A percentile compares a stretch with the other conserved stretches of the same genome.
phyloP scores from a whole-genome alignment of 2,888 invertebrate species.

The Pachydiplax longipennis region DNA sequence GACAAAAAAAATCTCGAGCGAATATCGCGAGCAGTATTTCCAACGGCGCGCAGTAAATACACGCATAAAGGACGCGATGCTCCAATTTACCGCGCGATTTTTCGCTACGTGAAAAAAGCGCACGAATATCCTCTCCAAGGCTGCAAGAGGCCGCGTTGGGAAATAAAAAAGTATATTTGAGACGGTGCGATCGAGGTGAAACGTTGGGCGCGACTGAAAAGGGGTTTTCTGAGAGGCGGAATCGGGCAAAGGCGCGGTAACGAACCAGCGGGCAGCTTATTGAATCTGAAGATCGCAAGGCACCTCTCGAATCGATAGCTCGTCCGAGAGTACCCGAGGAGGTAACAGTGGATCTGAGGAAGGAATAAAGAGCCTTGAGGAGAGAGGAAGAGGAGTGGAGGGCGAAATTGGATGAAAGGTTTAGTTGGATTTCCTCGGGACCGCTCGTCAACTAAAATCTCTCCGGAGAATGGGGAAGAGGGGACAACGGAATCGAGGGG shows the following conservation, averaged over 20 bases:
- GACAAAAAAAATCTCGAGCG: too few species aligned
- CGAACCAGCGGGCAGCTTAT: not conserved
- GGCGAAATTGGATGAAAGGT: too few species aligned
- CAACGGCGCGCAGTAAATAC: too few species aligned
- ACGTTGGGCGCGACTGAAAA: too few species aligned
- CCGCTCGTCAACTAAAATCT: not conserved
- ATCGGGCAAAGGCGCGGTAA: not conserved
- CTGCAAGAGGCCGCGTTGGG: not conserved
- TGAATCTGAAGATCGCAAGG: not conserved
- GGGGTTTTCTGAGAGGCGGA: not conserved
- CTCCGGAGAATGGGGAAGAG: not conserved
- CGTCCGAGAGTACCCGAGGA: not conserved
- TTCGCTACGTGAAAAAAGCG: too few species aligned
- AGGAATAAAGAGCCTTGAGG: not conserved
- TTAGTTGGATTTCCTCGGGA: not conserved
- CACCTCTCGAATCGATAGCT: not conserved
- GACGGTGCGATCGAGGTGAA: too few species aligned
- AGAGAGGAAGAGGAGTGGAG: not conserved
- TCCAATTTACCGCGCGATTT: too few species aligned
- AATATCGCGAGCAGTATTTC: too few species aligned
- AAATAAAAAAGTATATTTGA: not conserved
- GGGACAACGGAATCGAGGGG: not conserved
- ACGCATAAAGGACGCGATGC: too few species aligned
- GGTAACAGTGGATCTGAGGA: not conserved
- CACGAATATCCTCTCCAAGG: not conserved